Evolutionary conservation across 2,797 vertebrate species (phyloP), one percentile per base, ranked within the genome.

Genomic region (Tokudaia tokunoshimensis): DNA sequence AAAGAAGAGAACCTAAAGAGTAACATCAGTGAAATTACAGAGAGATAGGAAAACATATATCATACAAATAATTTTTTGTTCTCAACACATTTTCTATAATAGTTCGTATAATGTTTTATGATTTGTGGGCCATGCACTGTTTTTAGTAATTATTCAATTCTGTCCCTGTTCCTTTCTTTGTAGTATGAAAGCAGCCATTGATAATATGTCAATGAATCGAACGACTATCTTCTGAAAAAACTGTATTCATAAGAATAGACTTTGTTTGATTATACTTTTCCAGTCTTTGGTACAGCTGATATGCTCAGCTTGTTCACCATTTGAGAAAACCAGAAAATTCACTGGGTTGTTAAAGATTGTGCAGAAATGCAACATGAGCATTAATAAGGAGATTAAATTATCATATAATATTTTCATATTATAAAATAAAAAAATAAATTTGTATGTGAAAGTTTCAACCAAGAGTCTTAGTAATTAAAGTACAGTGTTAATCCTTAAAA

Each of bases 351-450:
- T 93, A 79, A 82, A 83, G 4, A 15, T 67, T 65, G 74, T 44
- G 70, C n/a, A 50, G 34, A 86, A 59, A 96, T 95, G 47, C 20
- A 80, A 86, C 6, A 75, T 57, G 17, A 92, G 94, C 82, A 86
- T 89, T 82, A 47, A 85, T 72, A 89, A 55, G 24, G 90, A 63
- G 2, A 24, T 74, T 87, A 89, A 95, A 57, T 82, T 85, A 7
- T 79, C 67, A 55, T 44, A 17, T 3, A 79, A 1, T 3, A 31
- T 81, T 89, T 59, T 13, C 65, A 67, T 65, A 93, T 74, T 88
- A 8, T 78, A 41, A 91, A 95, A 91, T 61, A 75, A 61, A 84
- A 84, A 81, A 55, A 55, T 70, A 89, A 89, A 89, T 59, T 59
- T 83, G 82, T 6, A 74, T 86, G 74, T 95, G 83, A 80, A 94